Evolutionary conservation across 2,888 invertebrate genomes (phyloP).

Genomic region (Alviniconcha strummeri): DNA sequence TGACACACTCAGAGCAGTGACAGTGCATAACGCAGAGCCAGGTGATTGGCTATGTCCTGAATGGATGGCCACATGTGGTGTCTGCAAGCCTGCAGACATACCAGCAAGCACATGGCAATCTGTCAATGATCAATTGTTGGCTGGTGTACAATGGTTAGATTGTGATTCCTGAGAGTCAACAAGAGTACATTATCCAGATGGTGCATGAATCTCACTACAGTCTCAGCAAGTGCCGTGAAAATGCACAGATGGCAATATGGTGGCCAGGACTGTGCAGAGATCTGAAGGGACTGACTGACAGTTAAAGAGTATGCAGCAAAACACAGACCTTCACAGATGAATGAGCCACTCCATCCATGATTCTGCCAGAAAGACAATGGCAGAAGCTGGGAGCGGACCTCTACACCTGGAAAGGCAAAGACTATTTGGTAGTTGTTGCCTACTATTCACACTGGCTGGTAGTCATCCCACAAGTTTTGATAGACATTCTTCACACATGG

Average conservation of each 20-base stretch:
- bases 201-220: conserved; percentile 25
- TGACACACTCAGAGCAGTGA: not conserved
- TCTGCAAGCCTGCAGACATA: not conserved
- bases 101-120: conserved; percentile 19
- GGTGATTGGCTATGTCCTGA: conserved; percentile 12
- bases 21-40: conserved; percentile 23
- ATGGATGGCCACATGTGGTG: conserved; percentile 10
- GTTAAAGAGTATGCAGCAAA: not conserved
- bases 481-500: conserved; percentile 15
- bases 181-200: not conserved
- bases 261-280: conserved; percentile 24
- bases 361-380: conserved; percentile 15
- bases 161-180: not conserved
- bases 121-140: conserved; percentile 9
- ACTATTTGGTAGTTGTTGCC: conserved; percentile 22
- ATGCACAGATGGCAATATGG: conserved; percentile 13
- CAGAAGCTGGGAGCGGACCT: conserved; percentile 29
- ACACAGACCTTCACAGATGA: conserved; percentile 6
- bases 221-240: conserved; percentile 18
- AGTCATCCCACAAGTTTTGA: not conserved
- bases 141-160: not conserved
- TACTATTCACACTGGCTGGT: conserved; percentile 31
- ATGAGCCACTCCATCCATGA: conserved; percentile 7
- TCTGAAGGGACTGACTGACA: not conserved
- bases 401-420: not conserved